phyloP scores from a whole-genome alignment of 1,140 invertebrate genomes.

The Drosophila paulistorum region DNA sequence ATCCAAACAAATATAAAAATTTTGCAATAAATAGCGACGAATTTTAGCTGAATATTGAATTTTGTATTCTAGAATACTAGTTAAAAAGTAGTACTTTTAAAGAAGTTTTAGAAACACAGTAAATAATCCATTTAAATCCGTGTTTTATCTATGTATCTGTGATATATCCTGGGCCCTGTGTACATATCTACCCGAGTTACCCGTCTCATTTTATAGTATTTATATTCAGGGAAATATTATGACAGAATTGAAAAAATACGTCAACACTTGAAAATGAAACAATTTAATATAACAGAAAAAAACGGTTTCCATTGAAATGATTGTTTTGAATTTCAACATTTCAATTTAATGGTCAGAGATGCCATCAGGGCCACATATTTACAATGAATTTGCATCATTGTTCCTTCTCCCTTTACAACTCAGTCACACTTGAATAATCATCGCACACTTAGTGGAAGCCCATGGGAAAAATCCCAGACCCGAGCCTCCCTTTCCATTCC shows the following conservation, averaged over 20 bases:
- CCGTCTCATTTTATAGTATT: too few species aligned
- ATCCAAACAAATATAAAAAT: too few species aligned
- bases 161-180: too few species aligned
- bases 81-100: too few species aligned
- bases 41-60: too few species aligned
- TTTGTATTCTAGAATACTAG: too few species aligned
- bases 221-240: background rate
- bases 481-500: constrained; percentile 17
- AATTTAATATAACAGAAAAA: background rate
- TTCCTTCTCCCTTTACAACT: constrained; percentile 14
- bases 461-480: constrained; percentile 45
- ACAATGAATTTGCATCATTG: constrained; percentile 8
- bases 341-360: constrained; percentile 4
- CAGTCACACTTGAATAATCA: constrained; percentile 24
- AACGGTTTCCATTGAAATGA: background rate
- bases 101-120: too few species aligned
- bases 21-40: too few species aligned
- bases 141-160: too few species aligned
- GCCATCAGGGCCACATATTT: constrained; percentile 1
- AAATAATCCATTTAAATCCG: too few species aligned
- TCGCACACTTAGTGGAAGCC: constrained; percentile 32
- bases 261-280: background rate
- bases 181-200: too few species aligned
- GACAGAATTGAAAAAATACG: background rate
- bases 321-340: constrained; percentile 4